Evolutionary conservation across 2,113 vertebrate species (phyloP), one percentile per base, ranked within the genome.

Genomic region (Sakesphorus luctuosus): DNA sequence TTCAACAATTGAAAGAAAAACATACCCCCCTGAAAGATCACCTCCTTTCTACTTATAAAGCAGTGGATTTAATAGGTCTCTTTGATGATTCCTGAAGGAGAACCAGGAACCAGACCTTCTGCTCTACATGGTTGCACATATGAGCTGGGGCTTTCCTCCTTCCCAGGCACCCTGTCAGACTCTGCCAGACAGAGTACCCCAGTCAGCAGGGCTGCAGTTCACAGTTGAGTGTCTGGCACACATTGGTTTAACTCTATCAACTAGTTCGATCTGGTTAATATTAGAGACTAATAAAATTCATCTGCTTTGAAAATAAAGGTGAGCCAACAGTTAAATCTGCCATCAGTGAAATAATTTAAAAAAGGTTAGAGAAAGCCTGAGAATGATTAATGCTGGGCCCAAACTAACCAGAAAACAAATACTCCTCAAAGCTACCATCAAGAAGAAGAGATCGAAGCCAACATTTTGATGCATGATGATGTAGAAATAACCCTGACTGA

Each of bases 401-500:
- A 89, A 89, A 89, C 81, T 94, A 94, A 95, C 80, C 72, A 96
- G 83, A 94, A 94, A 88, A 89, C 71, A 93, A 94, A 95, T 87
- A 87, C 87, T 93, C 33, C 90, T 95, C 91, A 93, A 96, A 96
- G 90, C 88, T 90, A 87, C 85, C 68, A 93, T 94, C 91, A 93
- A 94, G 90, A 92, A 65, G 66, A 91, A 84, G 69, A 93, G 80
- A 59, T 56, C 4, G 79, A 87, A 91, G 95, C 96, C 97, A 97
- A 92, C 49, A 91, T 90, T 96, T 96, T 96, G 90, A 97, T 96
- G 88, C 90, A 96, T 61, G 83, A 93, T 74, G 87, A 81, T 89
- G 56, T 72, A 92, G 85, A 87, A 96, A 94, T 89, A 94, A 63
- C 72, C 89, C 62, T 86, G 73, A 92, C 81, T 69, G 82, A 96